Evolutionary conservation across 2,888 invertebrate genomes (phyloP).

Genomic region (Cordilura impudica): DNA sequence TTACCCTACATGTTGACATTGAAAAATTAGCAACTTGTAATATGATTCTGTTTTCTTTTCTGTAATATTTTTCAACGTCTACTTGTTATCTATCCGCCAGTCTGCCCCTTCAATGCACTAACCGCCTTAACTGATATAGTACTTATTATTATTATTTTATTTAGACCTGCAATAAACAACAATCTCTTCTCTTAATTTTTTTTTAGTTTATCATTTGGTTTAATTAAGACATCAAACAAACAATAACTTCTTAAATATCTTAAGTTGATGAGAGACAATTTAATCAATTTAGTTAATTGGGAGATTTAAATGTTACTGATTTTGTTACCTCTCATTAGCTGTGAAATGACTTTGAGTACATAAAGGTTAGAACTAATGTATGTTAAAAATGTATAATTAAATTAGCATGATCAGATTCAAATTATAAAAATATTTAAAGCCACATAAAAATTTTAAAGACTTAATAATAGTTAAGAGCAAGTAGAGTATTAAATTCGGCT

Average conservation of each 20-base stretch:
- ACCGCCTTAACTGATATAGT: neutral
- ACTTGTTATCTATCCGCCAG: neutral
- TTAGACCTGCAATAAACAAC: neutral
- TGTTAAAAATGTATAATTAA: too few species aligned
- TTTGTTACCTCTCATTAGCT: too few species aligned
- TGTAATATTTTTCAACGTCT: neutral
- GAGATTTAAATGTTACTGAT: slow-evolving; percentile 30
- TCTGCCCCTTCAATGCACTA: neutral
- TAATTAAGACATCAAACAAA: slow-evolving; percentile 49
- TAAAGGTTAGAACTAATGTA: too few species aligned
- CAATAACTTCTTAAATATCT: slow-evolving; percentile 34
- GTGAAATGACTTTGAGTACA: too few species aligned
- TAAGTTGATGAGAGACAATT: neutral
- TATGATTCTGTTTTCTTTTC: neutral
- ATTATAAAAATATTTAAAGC: too few species aligned
- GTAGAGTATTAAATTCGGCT: too few species aligned
- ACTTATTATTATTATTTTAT: neutral
- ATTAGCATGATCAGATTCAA: too few species aligned
- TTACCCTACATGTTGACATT: neutral
- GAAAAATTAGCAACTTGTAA: neutral
- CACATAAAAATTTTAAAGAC: too few species aligned
- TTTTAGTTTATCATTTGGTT: slow-evolving; percentile 48
- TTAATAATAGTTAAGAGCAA: too few species aligned
- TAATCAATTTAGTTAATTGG: slow-evolving; percentile 51
- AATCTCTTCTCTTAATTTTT: slow-evolving; percentile 23